Evolutionary conservation across 2,888 invertebrate genomes (phyloP).

Genomic region (Hesperia comma): DNA sequence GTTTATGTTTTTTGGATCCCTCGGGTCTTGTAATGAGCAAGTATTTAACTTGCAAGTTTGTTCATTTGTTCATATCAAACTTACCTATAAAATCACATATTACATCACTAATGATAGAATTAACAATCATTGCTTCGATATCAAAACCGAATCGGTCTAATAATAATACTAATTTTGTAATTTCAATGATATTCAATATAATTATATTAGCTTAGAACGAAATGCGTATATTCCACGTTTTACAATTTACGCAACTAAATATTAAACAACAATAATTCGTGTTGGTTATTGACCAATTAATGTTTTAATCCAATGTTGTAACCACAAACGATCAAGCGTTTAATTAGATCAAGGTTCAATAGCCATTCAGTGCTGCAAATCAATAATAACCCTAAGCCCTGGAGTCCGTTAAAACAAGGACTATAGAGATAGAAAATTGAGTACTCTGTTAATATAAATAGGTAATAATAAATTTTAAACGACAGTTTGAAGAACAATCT

Average conservation of each 20-base stretch:
- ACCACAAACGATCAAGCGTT: constrained; percentile 22
- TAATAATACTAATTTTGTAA: constrained; percentile 9
- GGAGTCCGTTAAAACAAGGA: neutral
- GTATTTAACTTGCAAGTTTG: constrained; percentile 33
- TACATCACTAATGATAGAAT: neutral
- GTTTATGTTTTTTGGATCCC: constrained; percentile 35
- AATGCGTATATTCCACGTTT: constrained; percentile 12
- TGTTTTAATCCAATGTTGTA: constrained; percentile 26
- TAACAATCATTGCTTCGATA: neutral
- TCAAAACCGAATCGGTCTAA: constrained; percentile 1
- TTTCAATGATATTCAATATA: constrained; percentile 4
- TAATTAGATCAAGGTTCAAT: constrained; percentile 17
- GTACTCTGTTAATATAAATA: neutral
- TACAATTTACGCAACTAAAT: constrained; percentile 16
- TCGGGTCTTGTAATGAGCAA: constrained; percentile 28
- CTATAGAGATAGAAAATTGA: neutral
- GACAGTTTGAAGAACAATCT: too few relatives aligned
- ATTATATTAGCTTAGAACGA: constrained; percentile 11
- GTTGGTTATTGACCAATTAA: constrained; percentile 25
- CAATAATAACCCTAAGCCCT: neutral
- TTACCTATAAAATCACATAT: constrained; percentile 1
- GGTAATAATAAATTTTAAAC: too few relatives aligned
- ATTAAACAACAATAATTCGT: constrained; percentile 22
- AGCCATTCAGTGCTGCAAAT: neutral
- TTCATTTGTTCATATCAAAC: constrained; percentile 28